phyloP scores from a whole-genome alignment of 2,113 vertebrate genomes.

The Drymodes brunneopygia region DNA sequence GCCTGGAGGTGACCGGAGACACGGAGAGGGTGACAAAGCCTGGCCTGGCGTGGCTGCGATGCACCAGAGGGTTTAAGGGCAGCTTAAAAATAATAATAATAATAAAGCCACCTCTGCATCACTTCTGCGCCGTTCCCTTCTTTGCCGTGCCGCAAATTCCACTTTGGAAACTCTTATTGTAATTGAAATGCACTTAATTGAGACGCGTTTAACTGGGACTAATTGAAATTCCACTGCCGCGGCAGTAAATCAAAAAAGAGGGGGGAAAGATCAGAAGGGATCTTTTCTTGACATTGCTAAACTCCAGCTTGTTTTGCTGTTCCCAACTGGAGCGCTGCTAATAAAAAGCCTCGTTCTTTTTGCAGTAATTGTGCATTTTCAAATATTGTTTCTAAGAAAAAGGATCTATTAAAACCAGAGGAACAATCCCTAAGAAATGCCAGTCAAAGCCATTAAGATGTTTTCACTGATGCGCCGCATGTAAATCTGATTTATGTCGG shows the following conservation, averaged over 20 bases:
- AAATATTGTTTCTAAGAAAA: not conserved
- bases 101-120: not conserved
- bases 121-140: not conserved
- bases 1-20: conserved; percentile 67
- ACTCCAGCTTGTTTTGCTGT: not conserved
- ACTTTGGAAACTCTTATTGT: conserved; percentile 8
- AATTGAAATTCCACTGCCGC: conserved; percentile 9
- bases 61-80: conserved; percentile 72
- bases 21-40: conserved; percentile 79
- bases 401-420: not conserved
- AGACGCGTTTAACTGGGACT: conserved; percentile 16
- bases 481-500: conserved; percentile 78
- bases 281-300: not conserved
- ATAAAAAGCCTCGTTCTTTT: not conserved
- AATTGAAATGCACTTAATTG: conserved; percentile 40
- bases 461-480: conserved; percentile 36
- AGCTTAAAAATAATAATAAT: not conserved
- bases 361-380: conserved; percentile 30
- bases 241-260: conserved; percentile 17
- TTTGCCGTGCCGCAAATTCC: not conserved
- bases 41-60: not conserved
- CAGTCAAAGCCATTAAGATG: conserved; percentile 8
- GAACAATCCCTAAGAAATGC: conserved; percentile 11
- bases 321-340: not conserved
- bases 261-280: not conserved